Evolutionary conservation across 2,797 vertebrate species (phyloP).

Genomic region (Rachycentron canadum): DNA sequence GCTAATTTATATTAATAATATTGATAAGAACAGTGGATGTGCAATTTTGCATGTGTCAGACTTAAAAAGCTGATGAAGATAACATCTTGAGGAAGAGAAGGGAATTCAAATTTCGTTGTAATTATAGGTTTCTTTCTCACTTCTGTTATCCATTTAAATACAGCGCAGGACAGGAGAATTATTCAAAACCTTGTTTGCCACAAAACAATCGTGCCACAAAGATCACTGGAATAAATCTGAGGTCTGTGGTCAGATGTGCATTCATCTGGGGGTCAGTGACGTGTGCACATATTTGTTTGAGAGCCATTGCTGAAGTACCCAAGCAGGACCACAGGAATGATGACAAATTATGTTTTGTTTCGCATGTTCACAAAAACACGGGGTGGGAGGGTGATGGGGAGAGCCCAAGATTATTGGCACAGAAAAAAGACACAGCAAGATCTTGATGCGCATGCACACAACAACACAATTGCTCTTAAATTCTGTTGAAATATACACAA

Average conservation of each 20-base stretch:
- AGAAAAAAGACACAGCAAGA: not conserved
- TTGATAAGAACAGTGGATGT: no score
- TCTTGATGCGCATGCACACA: not conserved
- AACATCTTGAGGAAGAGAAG: not conserved
- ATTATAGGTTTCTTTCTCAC: not conserved
- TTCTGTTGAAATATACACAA: conserved; percentile 45
- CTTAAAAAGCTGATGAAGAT: not conserved
- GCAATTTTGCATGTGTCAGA: not conserved
- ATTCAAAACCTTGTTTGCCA: not conserved
- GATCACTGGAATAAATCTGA: conserved; percentile 28
- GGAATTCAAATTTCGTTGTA: not conserved
- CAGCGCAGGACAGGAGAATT: not conserved
- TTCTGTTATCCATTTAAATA: not conserved
- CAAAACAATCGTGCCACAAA: not conserved
- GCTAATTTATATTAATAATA: no score
- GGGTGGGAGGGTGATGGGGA: no score
- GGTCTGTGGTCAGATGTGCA: conserved; percentile 16
- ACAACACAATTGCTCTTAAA: conserved; percentile 2
- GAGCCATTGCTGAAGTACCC: conserved; percentile 10
- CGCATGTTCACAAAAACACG: conserved; percentile 8
- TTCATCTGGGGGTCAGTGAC: conserved; percentile 19
- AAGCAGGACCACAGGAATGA: conserved; percentile 35
- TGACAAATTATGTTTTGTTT: conserved; percentile 28
- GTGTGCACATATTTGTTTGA: conserved; percentile 4
- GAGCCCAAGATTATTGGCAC: not conserved